These are phyloP conservation scores for Drosophila virilis DNA, from an alignment of 1,140 invertebrate species.

Conservation along the genomic window DNA sequence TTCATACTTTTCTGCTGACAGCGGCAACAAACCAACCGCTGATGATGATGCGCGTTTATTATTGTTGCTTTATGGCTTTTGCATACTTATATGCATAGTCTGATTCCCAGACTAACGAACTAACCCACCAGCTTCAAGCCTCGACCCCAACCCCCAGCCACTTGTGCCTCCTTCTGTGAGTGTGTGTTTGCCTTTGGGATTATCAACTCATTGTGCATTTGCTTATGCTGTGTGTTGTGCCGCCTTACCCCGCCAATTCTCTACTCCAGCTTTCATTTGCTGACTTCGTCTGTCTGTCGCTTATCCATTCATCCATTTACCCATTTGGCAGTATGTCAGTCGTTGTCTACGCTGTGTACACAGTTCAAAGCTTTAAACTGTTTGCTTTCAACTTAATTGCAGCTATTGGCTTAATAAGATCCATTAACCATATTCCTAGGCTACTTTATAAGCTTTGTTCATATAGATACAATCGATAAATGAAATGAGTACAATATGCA, in stretches of 20 bases:
- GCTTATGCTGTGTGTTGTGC: slow-evolving; percentile 19
- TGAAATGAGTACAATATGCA: no score
- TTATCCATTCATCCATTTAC: slow-evolving; percentile 53
- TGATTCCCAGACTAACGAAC: slow-evolving; percentile 39
- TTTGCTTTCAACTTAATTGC: slow-evolving; percentile 50
- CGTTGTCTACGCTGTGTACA: slow-evolving; percentile 23
- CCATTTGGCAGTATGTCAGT: slow-evolving; percentile 45
- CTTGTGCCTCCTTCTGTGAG: slow-evolving; percentile 9
- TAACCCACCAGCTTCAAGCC: neutral
- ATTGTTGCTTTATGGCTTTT: slow-evolving; percentile 79
- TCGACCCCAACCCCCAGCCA: neutral
- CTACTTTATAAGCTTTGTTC: slow-evolving; percentile 1
- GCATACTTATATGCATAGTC: slow-evolving; percentile 62
- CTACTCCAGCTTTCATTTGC: neutral
- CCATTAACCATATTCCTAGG: slow-evolving; percentile 8
- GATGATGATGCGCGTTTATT: slow-evolving; percentile 81
- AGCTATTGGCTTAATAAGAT: slow-evolving; percentile 42
- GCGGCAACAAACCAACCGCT: slow-evolving; percentile 38
- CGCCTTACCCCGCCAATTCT: neutral
- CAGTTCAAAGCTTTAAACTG: slow-evolving; percentile 40
- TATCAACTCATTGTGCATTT: slow-evolving; percentile 77
- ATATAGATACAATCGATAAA: neutral
- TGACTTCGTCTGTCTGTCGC: neutral
- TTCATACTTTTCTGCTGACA: slow-evolving; percentile 80
- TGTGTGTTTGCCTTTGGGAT: slow-evolving; percentile 68